Evolutionary conservation across 2,113 vertebrate species (phyloP).

Genomic region (Sinocyclocheilus grahami): DNA sequence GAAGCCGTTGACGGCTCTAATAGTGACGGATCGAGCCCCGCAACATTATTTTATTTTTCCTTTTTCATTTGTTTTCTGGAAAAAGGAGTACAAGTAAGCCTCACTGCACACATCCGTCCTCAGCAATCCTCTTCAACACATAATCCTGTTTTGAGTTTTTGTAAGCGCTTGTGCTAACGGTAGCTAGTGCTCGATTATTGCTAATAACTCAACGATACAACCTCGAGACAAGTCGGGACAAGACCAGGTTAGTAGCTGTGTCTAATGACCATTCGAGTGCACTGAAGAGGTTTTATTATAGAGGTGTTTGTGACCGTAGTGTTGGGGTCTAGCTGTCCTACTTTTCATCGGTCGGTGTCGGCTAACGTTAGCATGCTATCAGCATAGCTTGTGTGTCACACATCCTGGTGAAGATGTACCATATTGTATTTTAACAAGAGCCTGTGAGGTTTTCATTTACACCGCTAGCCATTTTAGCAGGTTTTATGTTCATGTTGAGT

Average conservation of each 20-base stretch:
- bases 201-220: conserved; percentile 74
- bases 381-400: neutral
- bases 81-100: conserved; percentile 77
- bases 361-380: conserved; percentile 43
- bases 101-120: conserved; percentile 54
- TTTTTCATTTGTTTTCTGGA: conserved; percentile 74
- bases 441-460: neutral
- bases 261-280: conserved; percentile 5
- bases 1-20: conserved; percentile 83
- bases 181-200: conserved; percentile 43
- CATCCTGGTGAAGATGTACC: neutral
- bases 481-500: neutral
- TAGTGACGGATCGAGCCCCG: conserved; percentile 72
- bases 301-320: neutral
- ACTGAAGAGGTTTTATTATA: neutral
- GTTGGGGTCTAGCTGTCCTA: conserved; percentile 8
- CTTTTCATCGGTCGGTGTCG: conserved; percentile 10
- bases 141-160: conserved; percentile 33
- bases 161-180: conserved; percentile 62
- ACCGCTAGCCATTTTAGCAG: neutral
- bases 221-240: conserved; percentile 82
- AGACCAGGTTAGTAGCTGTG: conserved; percentile 78
- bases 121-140: conserved; percentile 17
- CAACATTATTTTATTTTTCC: conserved; percentile 69
- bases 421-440: neutral